Conservation (phyloP, 1,140 invertebrate species). For the Camponotus pennsylvanicus region DNA sequence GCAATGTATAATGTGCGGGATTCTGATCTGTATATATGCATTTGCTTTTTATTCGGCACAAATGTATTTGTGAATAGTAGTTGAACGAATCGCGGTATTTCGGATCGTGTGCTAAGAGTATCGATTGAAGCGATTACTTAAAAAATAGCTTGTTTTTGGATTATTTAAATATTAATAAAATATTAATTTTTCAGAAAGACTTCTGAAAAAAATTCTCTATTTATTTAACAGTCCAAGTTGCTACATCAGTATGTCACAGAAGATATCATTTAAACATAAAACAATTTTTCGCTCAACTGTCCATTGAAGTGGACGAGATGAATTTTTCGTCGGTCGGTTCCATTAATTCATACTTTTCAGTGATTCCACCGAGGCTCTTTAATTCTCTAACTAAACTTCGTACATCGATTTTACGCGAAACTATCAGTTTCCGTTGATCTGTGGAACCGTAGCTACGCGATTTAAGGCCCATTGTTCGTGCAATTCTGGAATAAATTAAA, state of each 20-base stretch:
- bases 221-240: constrained; percentile 14
- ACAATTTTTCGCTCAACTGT: not conserved
- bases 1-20: not conserved
- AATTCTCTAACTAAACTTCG: constrained; percentile 78
- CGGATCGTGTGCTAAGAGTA: constrained; percentile 4
- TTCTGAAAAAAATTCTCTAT: constrained; percentile 1
- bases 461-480: constrained; percentile 81
- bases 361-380: constrained; percentile 75
- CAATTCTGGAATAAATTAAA: constrained; percentile 74
- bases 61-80: not conserved
- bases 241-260: constrained; percentile 25
- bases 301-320: not conserved
- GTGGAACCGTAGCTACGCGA: constrained; percentile 81
- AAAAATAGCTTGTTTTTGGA: constrained; percentile 49
- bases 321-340: constrained; percentile 68
- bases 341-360: constrained; percentile 81
- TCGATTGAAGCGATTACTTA: constrained; percentile 8
- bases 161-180: constrained; percentile 50
- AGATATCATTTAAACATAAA: not conserved
- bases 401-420: constrained; percentile 80
- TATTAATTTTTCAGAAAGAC: constrained; percentile 40
- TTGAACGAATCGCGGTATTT: constrained; percentile 19
- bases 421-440: constrained; percentile 76
- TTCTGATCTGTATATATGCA: constrained; percentile 13
- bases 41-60: constrained; percentile 27